Base-by-base conservation (phyloP, 2,113 vertebrate species). In the Vulpes ferrilata region DNA sequence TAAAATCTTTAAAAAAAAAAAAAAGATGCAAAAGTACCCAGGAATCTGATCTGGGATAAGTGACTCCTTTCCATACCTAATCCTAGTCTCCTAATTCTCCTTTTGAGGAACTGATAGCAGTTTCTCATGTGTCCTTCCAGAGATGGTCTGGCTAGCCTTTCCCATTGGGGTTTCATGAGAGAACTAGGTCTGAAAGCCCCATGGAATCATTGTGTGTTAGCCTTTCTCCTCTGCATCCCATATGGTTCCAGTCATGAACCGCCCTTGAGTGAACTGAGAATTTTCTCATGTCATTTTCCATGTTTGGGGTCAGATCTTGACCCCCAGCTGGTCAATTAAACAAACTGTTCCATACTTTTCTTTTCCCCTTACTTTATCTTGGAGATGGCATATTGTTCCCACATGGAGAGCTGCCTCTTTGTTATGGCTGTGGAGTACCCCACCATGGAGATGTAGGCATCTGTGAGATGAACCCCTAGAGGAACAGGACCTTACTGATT, bases 381-480 rank as follows among this genome's bases (percentile, higher is more conserved):
- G 27, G 86, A 59, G 27, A n/a, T 27, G 69, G 20, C 74, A 25
- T 51, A 32, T 3, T 13, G 38, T 69, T 35, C 57, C 13, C 6
- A 4, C 0, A 4, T 1, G 0, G 83, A 32, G 59, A 81, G 48
- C 43, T 64, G 10, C 38, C 27, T 80, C 35, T 90, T 27, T 7
- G 23, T 51, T 43, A 0, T 0, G 1, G 43, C 78, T 23, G 11
- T 30, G 32, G 17, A 55, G 25, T 51, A 1, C 48, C 23, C 38
- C 2, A 6, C n/a, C 4, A 1, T 1, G 5, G 13, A 17, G 30
- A 4, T 9, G 9, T 17, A 1, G 3, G 32, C 19, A 20, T 67
- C 65, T 16, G 11, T 0, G 53, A 88, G 57, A 20, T 16, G 22
- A 17, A 19, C 38, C 88, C 60, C 59, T 20, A n/a, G 62, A 84